These are phyloP conservation scores for Standfussiana lucernea DNA, from an alignment of 2,888 invertebrate genomes.

Conservation along the genomic window DNA sequence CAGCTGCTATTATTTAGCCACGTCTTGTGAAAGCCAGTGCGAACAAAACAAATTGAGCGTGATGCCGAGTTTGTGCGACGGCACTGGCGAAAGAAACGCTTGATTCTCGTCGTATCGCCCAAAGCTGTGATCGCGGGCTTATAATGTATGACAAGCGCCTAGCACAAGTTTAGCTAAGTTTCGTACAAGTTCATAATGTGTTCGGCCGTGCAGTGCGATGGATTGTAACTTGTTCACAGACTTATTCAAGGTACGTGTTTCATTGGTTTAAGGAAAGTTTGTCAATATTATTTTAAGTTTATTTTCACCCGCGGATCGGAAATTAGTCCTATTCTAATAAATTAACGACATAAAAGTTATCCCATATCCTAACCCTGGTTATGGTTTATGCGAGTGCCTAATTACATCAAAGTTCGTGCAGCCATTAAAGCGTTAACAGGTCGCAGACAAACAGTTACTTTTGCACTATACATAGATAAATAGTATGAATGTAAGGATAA, in stretches of 20 bases:
- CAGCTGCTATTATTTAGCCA: neutral
- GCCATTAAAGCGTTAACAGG: neutral
- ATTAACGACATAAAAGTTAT: neutral
- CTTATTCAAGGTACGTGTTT: slow-evolving; percentile 42
- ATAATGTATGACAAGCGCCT: slow-evolving; percentile 56
- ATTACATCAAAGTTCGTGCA: neutral
- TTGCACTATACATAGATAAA: neutral
- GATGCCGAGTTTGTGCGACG: no score
- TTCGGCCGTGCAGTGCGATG: slow-evolving; percentile 31
- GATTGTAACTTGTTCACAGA: slow-evolving; percentile 36
- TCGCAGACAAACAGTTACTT: neutral
- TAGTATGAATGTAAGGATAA: neutral
- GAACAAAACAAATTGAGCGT: neutral
- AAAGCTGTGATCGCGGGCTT: neutral
- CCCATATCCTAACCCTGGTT: neutral
- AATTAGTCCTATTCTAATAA: neutral
- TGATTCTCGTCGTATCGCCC: neutral
- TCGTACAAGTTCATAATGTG: slow-evolving; percentile 51
- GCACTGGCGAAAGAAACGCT: no score
- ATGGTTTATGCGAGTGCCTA: neutral
- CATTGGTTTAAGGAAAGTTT: slow-evolving; percentile 30
- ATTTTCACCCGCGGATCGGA: neutral
- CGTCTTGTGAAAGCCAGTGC: neutral
- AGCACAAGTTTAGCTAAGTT: slow-evolving; percentile 60
- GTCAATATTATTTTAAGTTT: neutral